A percentile compares a stretch with the other conserved stretches of the same genome.
phyloP scores from a whole-genome alignment of 92 coral and sea anemone species.

The Montipora capitata region DNA sequence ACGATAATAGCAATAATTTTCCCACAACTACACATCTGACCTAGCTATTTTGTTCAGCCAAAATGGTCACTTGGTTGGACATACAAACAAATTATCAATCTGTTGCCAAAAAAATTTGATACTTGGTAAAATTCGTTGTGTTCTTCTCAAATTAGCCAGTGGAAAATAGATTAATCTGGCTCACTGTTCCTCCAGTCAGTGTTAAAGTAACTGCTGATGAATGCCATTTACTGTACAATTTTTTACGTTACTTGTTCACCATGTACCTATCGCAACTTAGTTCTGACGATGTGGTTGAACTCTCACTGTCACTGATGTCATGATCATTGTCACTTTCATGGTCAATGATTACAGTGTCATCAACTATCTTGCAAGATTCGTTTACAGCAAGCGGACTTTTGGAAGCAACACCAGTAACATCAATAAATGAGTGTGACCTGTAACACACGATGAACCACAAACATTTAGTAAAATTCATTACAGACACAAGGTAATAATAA shows the following conservation, averaged over 20 bases:
- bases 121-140: too few species aligned
- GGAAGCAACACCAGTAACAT: neutral
- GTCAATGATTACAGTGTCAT: neutral
- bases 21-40: too few species aligned
- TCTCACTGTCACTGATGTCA: neutral
- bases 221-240: neutral
- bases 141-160: neutral
- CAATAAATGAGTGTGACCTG: constrained; percentile 3
- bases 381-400: neutral
- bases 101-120: too few species aligned
- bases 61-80: too few species aligned
- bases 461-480: too few species aligned
- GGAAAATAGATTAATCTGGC: neutral
- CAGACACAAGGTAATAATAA: too few species aligned
- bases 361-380: neutral
- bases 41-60: too few species aligned
- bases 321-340: neutral
- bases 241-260: neutral
- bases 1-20: too few species aligned
- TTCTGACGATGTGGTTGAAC: neutral
- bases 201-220: neutral
- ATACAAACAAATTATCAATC: too few species aligned
- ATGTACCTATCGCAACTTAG: neutral
- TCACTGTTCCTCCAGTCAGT: neutral
- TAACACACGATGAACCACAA: neutral